Conservation (phyloP, 2,888 invertebrate genomes). For the Cremastobaeus sp. region DNA sequence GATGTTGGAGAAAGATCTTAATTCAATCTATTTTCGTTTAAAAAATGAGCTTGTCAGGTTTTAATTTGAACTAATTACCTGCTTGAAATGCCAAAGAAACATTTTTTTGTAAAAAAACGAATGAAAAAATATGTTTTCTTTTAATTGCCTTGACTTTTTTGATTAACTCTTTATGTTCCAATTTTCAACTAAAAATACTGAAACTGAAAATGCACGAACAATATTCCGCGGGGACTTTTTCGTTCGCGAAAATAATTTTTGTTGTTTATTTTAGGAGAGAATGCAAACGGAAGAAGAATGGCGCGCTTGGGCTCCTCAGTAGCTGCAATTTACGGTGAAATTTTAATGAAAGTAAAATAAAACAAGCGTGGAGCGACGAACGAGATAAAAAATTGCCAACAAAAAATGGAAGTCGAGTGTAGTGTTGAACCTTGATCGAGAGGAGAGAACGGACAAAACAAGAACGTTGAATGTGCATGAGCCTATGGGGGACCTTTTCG, state of each 20-base stretch:
- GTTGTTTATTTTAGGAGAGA: not conserved
- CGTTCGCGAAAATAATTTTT: not conserved
- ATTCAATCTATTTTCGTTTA: slow-evolving; percentile 38
- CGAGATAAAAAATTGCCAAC: slow-evolving; percentile 44
- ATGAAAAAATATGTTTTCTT: too few relatives aligned
- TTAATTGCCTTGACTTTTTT: too few relatives aligned
- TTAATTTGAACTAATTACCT: slow-evolving; percentile 16
- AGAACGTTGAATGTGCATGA: slow-evolving; percentile 44
- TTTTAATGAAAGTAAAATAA: slow-evolving; percentile 48
- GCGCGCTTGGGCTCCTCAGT: not conserved
- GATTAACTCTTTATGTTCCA: too few relatives aligned
- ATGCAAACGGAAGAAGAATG: slow-evolving; percentile 20
- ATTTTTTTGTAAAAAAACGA: too few relatives aligned
- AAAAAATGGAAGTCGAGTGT: slow-evolving; percentile 57
- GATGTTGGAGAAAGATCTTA: slow-evolving; percentile 37
- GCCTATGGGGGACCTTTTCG: slow-evolving; percentile 41
- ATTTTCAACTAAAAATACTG: too few relatives aligned
- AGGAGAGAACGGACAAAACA: slow-evolving; percentile 49
- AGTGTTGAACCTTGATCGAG: slow-evolving; percentile 47
- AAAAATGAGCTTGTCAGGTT: slow-evolving; percentile 11
- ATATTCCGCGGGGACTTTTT: too few relatives aligned
- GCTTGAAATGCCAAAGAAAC: not conserved
- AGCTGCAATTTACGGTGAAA: slow-evolving; percentile 20
- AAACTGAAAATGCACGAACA: too few relatives aligned
- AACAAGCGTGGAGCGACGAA: slow-evolving; percentile 34